Conservation (phyloP, 2,888 invertebrate species). For the Melanostoma scalare region DNA sequence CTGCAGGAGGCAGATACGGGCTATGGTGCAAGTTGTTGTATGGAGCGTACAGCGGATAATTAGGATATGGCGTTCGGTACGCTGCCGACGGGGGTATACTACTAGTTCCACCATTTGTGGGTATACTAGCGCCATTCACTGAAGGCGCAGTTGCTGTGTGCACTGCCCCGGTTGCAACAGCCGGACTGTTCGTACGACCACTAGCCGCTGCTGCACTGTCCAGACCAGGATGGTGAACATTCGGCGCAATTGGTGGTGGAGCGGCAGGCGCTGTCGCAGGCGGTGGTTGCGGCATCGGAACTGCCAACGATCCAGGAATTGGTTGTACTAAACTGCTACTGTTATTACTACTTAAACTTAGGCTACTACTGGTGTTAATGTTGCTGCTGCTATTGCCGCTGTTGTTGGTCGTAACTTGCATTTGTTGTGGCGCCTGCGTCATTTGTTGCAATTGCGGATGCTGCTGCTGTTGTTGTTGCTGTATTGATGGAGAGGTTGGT, state of each 20-base stretch:
- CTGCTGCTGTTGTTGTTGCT: slow-evolving; percentile 77
- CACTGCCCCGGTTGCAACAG: slow-evolving; percentile 76
- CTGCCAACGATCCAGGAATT: slow-evolving; percentile 80
- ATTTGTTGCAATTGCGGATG: slow-evolving; percentile 76
- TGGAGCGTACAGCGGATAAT: slow-evolving; percentile 88
- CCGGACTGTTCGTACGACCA: slow-evolving; percentile 83
- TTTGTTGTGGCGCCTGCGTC: slow-evolving; percentile 74
- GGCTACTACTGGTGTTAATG: slow-evolving; percentile 72
- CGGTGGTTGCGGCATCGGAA: slow-evolving; percentile 75
- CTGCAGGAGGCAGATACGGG: slow-evolving; percentile 86
- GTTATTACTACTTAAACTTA: slow-evolving; percentile 74
- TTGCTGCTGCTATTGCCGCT: slow-evolving; percentile 68
- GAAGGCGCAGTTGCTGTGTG: slow-evolving; percentile 76
- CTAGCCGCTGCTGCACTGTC: slow-evolving; percentile 80
- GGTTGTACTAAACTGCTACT: slow-evolving; percentile 82
- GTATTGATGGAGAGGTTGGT: slow-evolving; percentile 73
- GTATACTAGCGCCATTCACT: slow-evolving; percentile 76
- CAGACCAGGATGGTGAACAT: slow-evolving; percentile 70
- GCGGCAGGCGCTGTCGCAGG: slow-evolving; percentile 79
- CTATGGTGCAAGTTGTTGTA: slow-evolving; percentile 90
- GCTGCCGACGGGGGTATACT: slow-evolving; percentile 79
- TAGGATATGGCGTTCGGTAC: slow-evolving; percentile 81
- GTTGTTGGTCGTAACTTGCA: slow-evolving; percentile 75
- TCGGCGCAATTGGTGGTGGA: slow-evolving; percentile 80
- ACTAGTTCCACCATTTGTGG: slow-evolving; percentile 75